Evolutionary conservation across 2,113 vertebrate species (phyloP).

Genomic region (Progne subis): DNA sequence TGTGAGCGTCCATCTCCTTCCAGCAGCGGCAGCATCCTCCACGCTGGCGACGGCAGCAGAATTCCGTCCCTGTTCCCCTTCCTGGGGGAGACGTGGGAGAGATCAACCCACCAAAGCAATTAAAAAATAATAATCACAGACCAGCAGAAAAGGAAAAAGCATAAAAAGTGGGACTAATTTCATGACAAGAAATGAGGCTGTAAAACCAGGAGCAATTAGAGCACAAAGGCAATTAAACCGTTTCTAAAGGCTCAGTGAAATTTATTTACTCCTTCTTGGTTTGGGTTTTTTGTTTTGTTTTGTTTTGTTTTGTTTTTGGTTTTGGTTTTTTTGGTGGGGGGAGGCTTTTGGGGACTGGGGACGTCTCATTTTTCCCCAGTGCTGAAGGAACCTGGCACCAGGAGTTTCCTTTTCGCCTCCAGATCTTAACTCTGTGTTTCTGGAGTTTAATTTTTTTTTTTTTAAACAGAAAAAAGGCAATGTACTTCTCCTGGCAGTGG

Average conservation of each 20-base stretch:
- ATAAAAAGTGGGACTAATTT: conserved; percentile 47
- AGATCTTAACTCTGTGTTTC: not conserved
- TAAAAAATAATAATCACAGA: conserved; percentile 39
- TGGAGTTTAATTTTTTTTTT: not conserved
- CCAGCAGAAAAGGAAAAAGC: conserved; percentile 13
- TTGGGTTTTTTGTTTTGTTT: too few species aligned
- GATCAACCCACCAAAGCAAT: conserved; percentile 24
- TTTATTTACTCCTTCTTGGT: conserved; percentile 27
- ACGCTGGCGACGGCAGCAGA: accelerated
- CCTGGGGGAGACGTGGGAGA: not conserved
- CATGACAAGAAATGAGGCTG: conserved; percentile 49
- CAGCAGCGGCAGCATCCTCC: not conserved
- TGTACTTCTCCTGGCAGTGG: not conserved
- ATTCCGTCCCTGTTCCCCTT: not conserved
- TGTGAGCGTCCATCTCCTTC: accelerated
- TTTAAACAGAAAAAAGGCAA: too few species aligned
- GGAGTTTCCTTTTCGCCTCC: not conserved
- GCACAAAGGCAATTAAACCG: conserved; percentile 46
- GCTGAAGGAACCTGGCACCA: not conserved
- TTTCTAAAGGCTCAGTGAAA: conserved; percentile 45
- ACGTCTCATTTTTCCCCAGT: not conserved
- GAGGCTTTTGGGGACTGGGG: not conserved
- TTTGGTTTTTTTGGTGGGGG: not conserved
- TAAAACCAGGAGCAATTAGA: conserved; percentile 62
- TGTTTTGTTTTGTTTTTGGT: too few species aligned